Conservation (phyloP, 2,888 invertebrate species). For the Sinhomidia bicolor region DNA sequence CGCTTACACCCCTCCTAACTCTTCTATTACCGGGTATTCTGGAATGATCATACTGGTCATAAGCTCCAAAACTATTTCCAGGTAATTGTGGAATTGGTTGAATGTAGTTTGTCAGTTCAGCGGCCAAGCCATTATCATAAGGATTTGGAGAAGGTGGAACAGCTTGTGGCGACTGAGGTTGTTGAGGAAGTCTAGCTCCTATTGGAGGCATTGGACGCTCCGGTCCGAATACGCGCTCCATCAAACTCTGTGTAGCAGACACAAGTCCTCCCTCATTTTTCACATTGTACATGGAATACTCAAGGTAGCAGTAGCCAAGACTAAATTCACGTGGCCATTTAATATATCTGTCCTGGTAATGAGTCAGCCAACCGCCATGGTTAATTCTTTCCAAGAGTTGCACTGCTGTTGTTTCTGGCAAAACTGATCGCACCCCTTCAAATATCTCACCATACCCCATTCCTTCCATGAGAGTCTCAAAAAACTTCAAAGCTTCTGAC, state of each 20-base stretch:
- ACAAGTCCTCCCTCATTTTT: slow-evolving; percentile 76
- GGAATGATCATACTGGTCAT: slow-evolving; percentile 64
- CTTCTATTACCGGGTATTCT: slow-evolving; percentile 75
- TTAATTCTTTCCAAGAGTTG: slow-evolving; percentile 78
- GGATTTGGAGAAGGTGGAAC: slow-evolving; percentile 37
- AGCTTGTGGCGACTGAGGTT: slow-evolving; percentile 43
- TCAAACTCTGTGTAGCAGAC: slow-evolving; percentile 71
- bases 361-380: slow-evolving; percentile 78
- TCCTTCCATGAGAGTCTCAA: slow-evolving; percentile 75
- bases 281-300: slow-evolving; percentile 78
- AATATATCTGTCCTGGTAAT: slow-evolving; percentile 77
- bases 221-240: slow-evolving; percentile 72
- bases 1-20: slow-evolving; percentile 73
- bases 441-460: slow-evolving; percentile 79
- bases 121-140: slow-evolving; percentile 18
- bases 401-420: slow-evolving; percentile 77
- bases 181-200: slow-evolving; percentile 54
- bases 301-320: slow-evolving; percentile 79
- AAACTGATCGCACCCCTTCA: slow-evolving; percentile 78
- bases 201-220: slow-evolving; percentile 36
- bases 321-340: slow-evolving; percentile 78
- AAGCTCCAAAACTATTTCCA: slow-evolving; percentile 58
- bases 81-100: slow-evolving; percentile 72
- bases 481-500: slow-evolving; percentile 78
- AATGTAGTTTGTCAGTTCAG: slow-evolving; percentile 75